Base-by-base conservation (phyloP, 2,113 vertebrate species). In the Trinectes maculatus region DNA sequence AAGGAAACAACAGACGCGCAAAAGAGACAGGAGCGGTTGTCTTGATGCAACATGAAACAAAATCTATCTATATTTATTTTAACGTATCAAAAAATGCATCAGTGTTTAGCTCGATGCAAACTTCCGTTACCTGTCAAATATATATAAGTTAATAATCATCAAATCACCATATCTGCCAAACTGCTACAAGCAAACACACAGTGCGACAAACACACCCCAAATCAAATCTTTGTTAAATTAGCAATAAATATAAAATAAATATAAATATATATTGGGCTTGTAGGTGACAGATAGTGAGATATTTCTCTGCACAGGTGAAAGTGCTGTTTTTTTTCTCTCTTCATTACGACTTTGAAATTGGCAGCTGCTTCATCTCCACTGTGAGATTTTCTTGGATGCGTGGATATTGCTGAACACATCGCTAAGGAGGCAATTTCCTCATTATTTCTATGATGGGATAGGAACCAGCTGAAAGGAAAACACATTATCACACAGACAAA, bases 401-500 rank as follows among this genome's bases (percentile, higher is more conserved):
- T n/a, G 74, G 52, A 65, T 55, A 57, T 70, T 39, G 58, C 54
- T 42, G 53, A 64, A 43, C 53, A 37, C 64, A 61, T 64, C 0
- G 6, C 0, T 37, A 63, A 76, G 39, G 49, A 69, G 44, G 34
- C 48, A 68, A 58, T 68, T 71, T 71, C 49, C 49, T 78, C 58
- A 63, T 75, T 77, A 80, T 63, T 77, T 82, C 49, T 87, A 3
- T 3, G 16, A 31, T 33, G 46, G 12, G 19, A 51, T 15, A 28
- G 39, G 58, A 65, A 66, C 54, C 52, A 57, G 67, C 40, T 1
- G 67, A 63, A 81, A 49, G 43, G 71, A 78, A 43, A 80, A 66
- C 61, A 46, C 51, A 74, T 74, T 59, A 73, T 70, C 66, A 36
- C 67, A 43, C 47, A 73, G 63, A 67, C 49, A 71, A 77, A 71